Conservation (phyloP, 1,140 invertebrate genomes). For the Formica selysi region DNA sequence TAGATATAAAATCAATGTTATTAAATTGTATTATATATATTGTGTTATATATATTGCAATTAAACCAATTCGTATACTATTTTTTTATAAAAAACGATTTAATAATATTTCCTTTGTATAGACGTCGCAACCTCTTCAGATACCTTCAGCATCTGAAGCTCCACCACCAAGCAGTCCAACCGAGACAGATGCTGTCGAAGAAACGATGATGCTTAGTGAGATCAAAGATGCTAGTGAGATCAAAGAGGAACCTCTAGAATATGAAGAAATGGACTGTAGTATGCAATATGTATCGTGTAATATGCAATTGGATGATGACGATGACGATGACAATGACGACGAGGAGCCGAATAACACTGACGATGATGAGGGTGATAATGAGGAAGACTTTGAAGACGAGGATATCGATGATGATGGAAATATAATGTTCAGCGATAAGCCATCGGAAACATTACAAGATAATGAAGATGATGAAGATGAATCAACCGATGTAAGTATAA, state of each 20-base stretch:
- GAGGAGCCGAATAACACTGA: slow-evolving; percentile 75
- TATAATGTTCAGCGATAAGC: slow-evolving; percentile 41
- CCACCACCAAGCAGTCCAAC: slow-evolving; percentile 20
- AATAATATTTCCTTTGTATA: slow-evolving; percentile 54
- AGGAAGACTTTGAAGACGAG: slow-evolving; percentile 73
- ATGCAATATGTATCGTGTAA: slow-evolving; percentile 74
- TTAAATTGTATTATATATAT: not conserved
- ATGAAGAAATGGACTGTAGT: slow-evolving; percentile 80
- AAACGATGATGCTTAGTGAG: slow-evolving; percentile 78
- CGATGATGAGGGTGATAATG: slow-evolving; percentile 75
- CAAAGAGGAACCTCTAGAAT: slow-evolving; percentile 84
- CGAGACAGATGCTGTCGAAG: slow-evolving; percentile 60
- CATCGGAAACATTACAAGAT: slow-evolving; percentile 33
- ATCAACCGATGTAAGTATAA: slow-evolving; percentile 78
- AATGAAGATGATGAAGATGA: slow-evolving; percentile 65
- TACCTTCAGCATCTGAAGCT: slow-evolving; percentile 66
- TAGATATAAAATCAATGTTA: slow-evolving; percentile 18
- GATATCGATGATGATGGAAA: slow-evolving; percentile 53
- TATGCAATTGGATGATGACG: slow-evolving; percentile 77
- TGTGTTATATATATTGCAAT: not conserved
- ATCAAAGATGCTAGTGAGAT: slow-evolving; percentile 83
- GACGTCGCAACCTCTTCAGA: slow-evolving; percentile 70
- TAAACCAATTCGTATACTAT: not conserved
- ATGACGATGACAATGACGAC: slow-evolving; percentile 77
- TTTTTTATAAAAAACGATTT: no score